Evolutionary conservation across 2,113 vertebrate species (phyloP).

Genomic region (Balaenoptera acutorostrata): DNA sequence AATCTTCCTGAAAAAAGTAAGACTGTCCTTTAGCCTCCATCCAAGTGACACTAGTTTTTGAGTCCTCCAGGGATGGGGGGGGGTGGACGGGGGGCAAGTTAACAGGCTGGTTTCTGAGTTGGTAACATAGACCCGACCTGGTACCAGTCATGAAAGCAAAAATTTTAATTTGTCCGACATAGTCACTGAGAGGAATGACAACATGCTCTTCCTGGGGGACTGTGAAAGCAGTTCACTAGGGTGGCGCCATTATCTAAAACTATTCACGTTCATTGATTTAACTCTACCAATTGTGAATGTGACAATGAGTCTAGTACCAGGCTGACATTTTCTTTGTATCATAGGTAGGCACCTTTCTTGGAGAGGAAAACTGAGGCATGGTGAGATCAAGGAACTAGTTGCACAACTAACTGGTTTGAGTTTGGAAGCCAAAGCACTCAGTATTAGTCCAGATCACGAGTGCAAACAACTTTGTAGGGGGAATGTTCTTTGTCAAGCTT

Average conservation of each 20-base stretch:
- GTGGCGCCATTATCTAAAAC: not conserved
- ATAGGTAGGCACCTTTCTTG: not conserved
- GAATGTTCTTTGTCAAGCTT: not conserved
- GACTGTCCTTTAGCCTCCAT: not conserved
- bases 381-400: not conserved
- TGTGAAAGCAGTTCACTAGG: not conserved
- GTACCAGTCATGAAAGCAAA: not conserved
- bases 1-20: not conserved
- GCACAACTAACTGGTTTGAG: not conserved
- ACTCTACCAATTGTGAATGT: not conserved
- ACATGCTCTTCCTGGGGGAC: not conserved
- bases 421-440: not conserved
- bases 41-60: not conserved
- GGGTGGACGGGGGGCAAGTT: accelerated
- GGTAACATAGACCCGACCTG: not conserved
- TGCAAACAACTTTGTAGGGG: not conserved
- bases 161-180: not conserved
- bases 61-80: not conserved
- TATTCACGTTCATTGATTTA: not conserved
- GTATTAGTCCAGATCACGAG: not conserved
- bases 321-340: not conserved
- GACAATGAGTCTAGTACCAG: not conserved
- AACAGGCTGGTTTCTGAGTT: not conserved
- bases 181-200: not conserved
- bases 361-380: not conserved